Evolutionary conservation across 2,797 vertebrate species (phyloP).

Genomic region (Podarcis lilfordi): DNA sequence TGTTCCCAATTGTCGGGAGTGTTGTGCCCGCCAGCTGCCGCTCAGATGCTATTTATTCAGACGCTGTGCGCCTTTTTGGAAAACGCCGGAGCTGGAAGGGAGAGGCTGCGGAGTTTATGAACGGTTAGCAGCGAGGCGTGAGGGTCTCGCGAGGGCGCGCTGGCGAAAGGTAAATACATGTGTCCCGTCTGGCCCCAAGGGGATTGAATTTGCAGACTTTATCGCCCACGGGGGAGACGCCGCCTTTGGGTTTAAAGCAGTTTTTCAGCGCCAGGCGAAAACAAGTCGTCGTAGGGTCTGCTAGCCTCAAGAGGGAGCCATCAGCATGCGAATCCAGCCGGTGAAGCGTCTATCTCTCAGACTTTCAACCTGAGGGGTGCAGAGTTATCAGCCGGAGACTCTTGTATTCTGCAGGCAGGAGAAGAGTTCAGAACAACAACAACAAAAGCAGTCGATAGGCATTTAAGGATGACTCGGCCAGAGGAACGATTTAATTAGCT

Average conservation of each 20-base stretch:
- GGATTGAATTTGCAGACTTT: not conserved
- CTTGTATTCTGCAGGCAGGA: not conserved
- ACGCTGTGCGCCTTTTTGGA: not conserved
- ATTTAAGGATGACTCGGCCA: no score
- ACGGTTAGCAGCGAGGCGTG: rapidly evolving
- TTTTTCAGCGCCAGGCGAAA: not conserved
- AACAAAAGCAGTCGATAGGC: not conserved
- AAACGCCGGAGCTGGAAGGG: not conserved
- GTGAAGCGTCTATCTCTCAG: not conserved
- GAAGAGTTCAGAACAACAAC: not conserved
- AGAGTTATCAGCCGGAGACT: not conserved
- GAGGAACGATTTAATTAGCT: not conserved
- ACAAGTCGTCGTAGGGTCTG: not conserved
- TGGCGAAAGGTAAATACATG: not conserved
- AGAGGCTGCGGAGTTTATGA: not conserved
- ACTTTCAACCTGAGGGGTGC: no score
- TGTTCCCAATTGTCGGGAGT: constrained; percentile 53
- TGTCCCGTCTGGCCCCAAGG: not conserved
- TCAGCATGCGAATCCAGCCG: not conserved
- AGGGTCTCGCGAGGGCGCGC: not conserved
- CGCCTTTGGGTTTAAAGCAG: not conserved
- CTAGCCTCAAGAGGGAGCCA: constrained; percentile 53
- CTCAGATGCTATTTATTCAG: not conserved
- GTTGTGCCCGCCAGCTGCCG: constrained; percentile 31
- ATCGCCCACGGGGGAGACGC: not conserved